Base-by-base conservation (phyloP, 2,113 vertebrate genomes). In the Serranochromis macrocephalus region DNA sequence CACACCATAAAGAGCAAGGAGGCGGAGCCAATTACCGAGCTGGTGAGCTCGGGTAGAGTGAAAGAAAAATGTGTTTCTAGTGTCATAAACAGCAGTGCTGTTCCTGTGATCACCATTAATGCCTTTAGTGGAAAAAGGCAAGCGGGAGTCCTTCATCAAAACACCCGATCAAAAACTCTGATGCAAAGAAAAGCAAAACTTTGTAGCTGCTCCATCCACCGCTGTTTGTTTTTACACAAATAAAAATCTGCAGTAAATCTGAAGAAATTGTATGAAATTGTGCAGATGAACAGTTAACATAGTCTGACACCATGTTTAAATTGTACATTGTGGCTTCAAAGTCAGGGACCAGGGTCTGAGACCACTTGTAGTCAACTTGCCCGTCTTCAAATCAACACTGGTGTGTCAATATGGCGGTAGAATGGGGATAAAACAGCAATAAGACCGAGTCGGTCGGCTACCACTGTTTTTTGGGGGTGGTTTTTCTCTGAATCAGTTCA, bases 51-150 rank as follows among this genome's bases (percentile, higher is more conserved):
- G 6, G 31, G 31, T n/a, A 63, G 17, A n/a, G 58, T 5, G 58
- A 63, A 33, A 63, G 58, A 63, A 63, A 63, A 63, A 36, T 6
- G 4, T 36, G 16, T 63, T 63, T 33, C 29, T 63, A 63, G 16
- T 10, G 29, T 63, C 29, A 4, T 63, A 33, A 63, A 33, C 29
- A 63, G 26, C 26, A 31, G 26, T 29, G 26, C 8, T 33, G 3
- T 63, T 36, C 58, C 58, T 63, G 58, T 63, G 58, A 63, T 63
- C 58, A 33, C 58, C 58, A 63, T 63, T 63, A 63, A 33, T 33
- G 58, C 58, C 16, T 63, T 33, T 63, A 63, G 29, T 63, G 29
- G 58, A 19, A 11, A 63, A 63, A 63, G 29, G 9, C 29, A 33
- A 33, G 29, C 2, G 2, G 29, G 29, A 63, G 16, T 19, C 58